Evolutionary conservation across 2,113 vertebrate species (phyloP).

Genomic region (Albula goreensis): DNA sequence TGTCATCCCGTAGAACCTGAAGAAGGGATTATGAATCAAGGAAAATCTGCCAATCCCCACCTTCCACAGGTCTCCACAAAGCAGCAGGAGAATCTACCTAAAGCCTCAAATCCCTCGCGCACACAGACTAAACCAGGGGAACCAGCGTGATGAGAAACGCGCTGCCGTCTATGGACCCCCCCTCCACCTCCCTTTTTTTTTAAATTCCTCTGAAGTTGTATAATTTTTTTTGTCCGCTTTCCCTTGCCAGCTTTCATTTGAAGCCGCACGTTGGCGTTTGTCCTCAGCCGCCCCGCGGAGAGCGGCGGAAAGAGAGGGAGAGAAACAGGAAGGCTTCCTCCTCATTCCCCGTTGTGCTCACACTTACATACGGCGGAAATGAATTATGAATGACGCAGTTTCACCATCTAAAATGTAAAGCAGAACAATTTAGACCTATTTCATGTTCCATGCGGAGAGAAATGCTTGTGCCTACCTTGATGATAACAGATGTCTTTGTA

Average conservation of each 20-base stretch:
- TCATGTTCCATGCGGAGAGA: neutral
- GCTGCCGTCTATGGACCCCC: conserved; percentile 14
- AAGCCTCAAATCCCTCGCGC: conserved; percentile 13
- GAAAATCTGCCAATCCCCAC: too few species aligned
- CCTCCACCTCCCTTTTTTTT: neutral
- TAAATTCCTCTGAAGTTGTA: conserved; percentile 24
- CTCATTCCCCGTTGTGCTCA: neutral
- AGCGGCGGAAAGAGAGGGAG: neutral
- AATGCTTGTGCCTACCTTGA: neutral
- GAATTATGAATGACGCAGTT: conserved; percentile 17
- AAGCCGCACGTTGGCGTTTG: conserved; percentile 24
- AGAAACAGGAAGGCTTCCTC: conserved; percentile 19
- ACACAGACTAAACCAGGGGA: conserved; percentile 6
- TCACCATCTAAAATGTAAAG: neutral
- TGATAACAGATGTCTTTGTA: neutral
- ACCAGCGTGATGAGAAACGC: conserved; percentile 19
- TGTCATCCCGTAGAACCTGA: too few species aligned
- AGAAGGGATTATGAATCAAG: too few species aligned
- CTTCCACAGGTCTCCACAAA: neutral
- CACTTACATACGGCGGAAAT: neutral
- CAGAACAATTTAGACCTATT: neutral
- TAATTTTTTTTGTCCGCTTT: neutral
- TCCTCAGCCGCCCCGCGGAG: conserved; percentile 20
- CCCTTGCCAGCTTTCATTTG: conserved; percentile 38
- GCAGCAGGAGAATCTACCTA: conserved; percentile 4